Base-by-base conservation (phyloP, 64 coral and sea anemone species). In the Trachythela sp. region DNA sequence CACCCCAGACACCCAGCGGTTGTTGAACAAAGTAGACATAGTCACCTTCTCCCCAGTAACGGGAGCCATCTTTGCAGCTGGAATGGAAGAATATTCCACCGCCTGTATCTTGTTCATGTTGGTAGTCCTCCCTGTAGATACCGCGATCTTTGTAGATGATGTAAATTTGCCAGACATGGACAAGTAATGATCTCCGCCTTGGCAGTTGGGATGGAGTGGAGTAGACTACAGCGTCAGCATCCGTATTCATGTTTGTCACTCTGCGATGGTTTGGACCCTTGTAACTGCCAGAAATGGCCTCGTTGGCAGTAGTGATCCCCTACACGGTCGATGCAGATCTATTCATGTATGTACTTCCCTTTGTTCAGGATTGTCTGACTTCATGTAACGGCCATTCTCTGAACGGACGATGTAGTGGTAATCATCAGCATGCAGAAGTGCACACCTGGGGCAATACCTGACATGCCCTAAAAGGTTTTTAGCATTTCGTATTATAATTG, bases 21-120 rank as follows among this genome's bases (percentile, higher is more conserved):
- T 90, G 83, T n/a, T n/a, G n/a, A 18, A 90, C 27, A 84, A 64
- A 83, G 88, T 89, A 89, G 70, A 77, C 88, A 36, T 77, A 83
- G 49, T 89, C 24, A 10, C 32, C 36, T 10, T 17, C 9, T 83
- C 71, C 88, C 88, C 88, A 90, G 36, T 52, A 84, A 20, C 83
- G 83, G 26, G 48, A 0, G 38, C 88, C 75, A 52, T 89, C 45
- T 83, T 83, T 2, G 88, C 45, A 89, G 35, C 2, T 40, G 50
- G 48, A 10, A 36, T 90, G 27, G 26, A 90, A 20, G 10, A 9
- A 29, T 39, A 84, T 24, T 90, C 71, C 26, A 54, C 76, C 2
- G 48, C 48, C 30, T 58, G n/a, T 84, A 84, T 40, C 35, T 42
- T 54, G 37, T 90, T 84, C 51, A 90, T 83, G 75, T 90, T 90